Base-by-base conservation (phyloP, 2,888 invertebrate genomes). In the Eudemis profundana region DNA sequence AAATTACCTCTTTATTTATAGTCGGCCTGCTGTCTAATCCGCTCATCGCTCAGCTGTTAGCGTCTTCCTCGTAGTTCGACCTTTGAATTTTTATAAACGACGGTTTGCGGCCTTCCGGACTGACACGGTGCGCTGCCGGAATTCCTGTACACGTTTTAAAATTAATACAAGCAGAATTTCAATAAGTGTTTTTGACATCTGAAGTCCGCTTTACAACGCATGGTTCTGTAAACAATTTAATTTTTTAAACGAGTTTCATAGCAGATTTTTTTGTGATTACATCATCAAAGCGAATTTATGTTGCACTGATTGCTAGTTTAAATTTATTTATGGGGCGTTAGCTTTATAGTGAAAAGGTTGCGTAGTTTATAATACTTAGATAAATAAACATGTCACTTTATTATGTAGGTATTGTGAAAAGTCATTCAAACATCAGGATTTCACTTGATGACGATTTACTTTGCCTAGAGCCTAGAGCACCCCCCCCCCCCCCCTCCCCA, bases 51-150 rank as follows among this genome's bases (percentile, higher is more conserved):
- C 65, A 65, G 60, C 59, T 65, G 65, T 65, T 59, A 59, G 65
- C 56, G 40, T 53, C 66, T 70, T 70, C 70, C 70, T 70, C 67
- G 49, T 66, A 64, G 72, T 54, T 27, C 71, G 76, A 75, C 77
- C 77, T 78, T 75, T 70, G 51, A 67, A 74, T 70, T 78, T 78
- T 79, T 77, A 78, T 74, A 77, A 76, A 78, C 75, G 69, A 66
- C 40, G 50, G 71, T 78, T 78, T 75, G 75, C 76, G 73, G 68
- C 78, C 75, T 85, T 83, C 79, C 78, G 74, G 75, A 73, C 68
- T 77, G 79, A 76, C 78, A 74, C 53, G 59, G 50, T 57, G 42
- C 49, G 19, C 3, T 42, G 40, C 51, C 49, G 66, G 63, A 69
- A 60, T 66, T 63, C 27, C 53, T 23, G 40, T 21, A 23, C 14